phyloP scores from a whole-genome alignment of 2,888 invertebrate genomes.

The Leptopterna dolabrata region DNA sequence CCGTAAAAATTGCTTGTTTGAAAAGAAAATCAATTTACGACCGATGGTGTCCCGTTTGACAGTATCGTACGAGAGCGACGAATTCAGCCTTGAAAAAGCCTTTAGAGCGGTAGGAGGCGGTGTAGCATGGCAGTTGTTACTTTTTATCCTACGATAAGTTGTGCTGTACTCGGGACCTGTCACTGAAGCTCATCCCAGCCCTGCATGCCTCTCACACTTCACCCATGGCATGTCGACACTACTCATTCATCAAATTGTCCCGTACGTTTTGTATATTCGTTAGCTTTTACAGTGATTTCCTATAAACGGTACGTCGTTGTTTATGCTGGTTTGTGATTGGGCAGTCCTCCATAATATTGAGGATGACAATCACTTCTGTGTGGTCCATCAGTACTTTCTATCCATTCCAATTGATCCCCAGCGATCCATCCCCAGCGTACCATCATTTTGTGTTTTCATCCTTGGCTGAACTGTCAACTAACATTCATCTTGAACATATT shows the following conservation, averaged over 20 bases:
- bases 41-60: not conserved
- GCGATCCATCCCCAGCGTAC: too few relatives aligned
- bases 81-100: constrained; percentile 13
- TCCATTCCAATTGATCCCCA: too few relatives aligned
- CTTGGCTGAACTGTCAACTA: too few relatives aligned
- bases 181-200: not conserved
- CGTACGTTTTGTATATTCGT: constrained; percentile 30
- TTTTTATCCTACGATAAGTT: constrained; percentile 6
- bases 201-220: constrained; percentile 11
- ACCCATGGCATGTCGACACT: constrained; percentile 59
- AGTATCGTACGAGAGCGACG: not conserved
- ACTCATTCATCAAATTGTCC: constrained; percentile 58
- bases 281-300: not conserved
- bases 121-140: constrained; percentile 20
- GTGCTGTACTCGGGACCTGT: not conserved
- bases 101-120: constrained; percentile 20
- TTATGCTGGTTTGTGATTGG: too few relatives aligned
- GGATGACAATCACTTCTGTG: too few relatives aligned
- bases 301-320: too few relatives aligned
- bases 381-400: too few relatives aligned
- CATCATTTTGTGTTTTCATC: too few relatives aligned
- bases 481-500: too few relatives aligned
- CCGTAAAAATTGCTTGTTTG: not conserved
- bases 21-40: not conserved
- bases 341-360: too few relatives aligned